phyloP scores from a whole-genome alignment of 2,113 vertebrate genomes.

The Zapus hudsonius region DNA sequence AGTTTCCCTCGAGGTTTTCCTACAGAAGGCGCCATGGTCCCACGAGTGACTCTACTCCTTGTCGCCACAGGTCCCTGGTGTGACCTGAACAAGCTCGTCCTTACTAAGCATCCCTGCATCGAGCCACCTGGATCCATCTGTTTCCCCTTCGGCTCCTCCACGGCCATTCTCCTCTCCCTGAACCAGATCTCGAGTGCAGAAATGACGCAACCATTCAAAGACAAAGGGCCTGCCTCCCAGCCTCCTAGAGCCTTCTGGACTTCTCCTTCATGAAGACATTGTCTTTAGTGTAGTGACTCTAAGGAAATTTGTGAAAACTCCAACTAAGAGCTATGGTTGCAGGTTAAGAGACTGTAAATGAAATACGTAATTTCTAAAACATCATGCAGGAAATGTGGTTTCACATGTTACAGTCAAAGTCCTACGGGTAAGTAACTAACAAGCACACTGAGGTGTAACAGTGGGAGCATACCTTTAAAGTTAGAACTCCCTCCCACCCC shows the following conservation, averaged over 20 bases:
- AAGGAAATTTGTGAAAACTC: conserved; percentile 82
- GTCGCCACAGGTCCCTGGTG: conserved; percentile 42
- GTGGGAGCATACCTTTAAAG: conserved; percentile 88
- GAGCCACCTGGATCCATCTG: conserved; percentile 55
- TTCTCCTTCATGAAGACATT: conserved; percentile 84
- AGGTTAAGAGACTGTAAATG: conserved; percentile 87
- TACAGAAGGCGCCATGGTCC: conserved; percentile 48
- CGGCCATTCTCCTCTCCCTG: conserved; percentile 71
- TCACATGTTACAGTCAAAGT: conserved; percentile 89
- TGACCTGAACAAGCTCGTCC: conserved; percentile 62
- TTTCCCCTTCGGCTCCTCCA: conserved; percentile 75
- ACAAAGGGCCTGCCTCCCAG: conserved; percentile 84
- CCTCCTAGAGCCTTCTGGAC: conserved; percentile 89
- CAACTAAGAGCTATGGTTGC: conserved; percentile 86
- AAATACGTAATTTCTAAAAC: conserved; percentile 87
- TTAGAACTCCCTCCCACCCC: conserved; percentile 85
- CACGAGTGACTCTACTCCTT: conserved; percentile 50
- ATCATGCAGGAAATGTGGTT: conserved; percentile 90
- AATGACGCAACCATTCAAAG: conserved; percentile 75
- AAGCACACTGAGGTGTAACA: conserved; percentile 88
- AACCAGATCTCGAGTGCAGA: conserved; percentile 76
- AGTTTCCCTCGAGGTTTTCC: conserved; percentile 42
- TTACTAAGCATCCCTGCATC: not conserved
- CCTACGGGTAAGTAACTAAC: conserved; percentile 88
- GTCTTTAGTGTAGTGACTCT: conserved; percentile 86